A percentile compares a stretch with the other conserved stretches of the same genome.
These are phyloP conservation scores for Zoanthus solanderi DNA, from an alignment of 92 coral and sea anemone genomes.

Conservation along the genomic window DNA sequence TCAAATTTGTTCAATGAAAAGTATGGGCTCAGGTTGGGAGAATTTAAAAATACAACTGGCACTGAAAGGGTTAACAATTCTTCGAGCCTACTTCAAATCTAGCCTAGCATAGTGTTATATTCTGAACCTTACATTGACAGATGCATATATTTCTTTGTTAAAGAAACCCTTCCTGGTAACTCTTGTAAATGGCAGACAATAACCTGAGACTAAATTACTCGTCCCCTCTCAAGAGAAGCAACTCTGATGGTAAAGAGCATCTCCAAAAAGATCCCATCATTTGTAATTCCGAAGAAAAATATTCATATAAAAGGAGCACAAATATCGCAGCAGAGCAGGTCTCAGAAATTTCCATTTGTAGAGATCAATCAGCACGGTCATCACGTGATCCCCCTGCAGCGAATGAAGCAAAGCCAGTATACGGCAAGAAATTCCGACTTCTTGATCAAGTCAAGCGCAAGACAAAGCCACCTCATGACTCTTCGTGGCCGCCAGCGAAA, in stretches of 20 bases:
- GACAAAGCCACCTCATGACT: not conserved
- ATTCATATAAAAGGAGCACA: not conserved
- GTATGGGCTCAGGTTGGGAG: too few relatives aligned
- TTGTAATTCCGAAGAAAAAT: not conserved
- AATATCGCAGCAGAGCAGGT: too few relatives aligned
- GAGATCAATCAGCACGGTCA: not conserved
- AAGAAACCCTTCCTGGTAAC: not conserved
- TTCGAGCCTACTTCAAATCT: too few relatives aligned
- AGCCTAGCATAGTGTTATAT: too few relatives aligned
- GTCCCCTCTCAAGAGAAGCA: not conserved
- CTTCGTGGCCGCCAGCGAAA: not conserved
- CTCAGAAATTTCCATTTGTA: not conserved
- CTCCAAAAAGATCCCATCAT: not conserved
- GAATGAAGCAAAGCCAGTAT: not conserved
- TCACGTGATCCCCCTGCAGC: too few relatives aligned
- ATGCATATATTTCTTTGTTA: not conserved
- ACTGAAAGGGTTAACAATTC: too few relatives aligned
- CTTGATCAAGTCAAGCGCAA: constrained; percentile 18
- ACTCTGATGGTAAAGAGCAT: not conserved
- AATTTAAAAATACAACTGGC: too few relatives aligned
- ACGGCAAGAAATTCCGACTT: constrained; percentile 23
- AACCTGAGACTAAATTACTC: not conserved
- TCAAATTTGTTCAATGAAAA: too few relatives aligned
- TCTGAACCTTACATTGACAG: too few relatives aligned
- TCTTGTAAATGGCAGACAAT: not conserved